Base-by-base conservation (phyloP, 1,140 invertebrate genomes). In the Pogonus chalceus region DNA sequence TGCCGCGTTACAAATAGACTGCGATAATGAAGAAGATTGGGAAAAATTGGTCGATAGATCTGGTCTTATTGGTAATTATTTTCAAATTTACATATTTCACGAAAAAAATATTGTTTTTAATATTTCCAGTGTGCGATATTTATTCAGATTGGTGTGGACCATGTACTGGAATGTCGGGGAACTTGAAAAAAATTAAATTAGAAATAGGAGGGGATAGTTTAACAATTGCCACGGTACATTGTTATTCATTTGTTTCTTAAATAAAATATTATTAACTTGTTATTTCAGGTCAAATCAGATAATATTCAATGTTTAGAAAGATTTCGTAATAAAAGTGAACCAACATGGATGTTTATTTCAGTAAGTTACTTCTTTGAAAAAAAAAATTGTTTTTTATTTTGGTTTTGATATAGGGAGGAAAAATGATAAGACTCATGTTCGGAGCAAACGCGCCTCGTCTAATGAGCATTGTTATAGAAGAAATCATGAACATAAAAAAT, bases 121-220 rank as follows among this genome's bases (percentile, higher is more conserved):
- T n/a, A 54, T 51, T 65, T 70, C 35, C 65, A 92, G 90, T 95
- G 56, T 77, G 91, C 20, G 91, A 96, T 68, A 79, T 94, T 22
- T 95, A 90, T 70, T 87, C 90, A 14, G 88, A 91, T 56, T 95
- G 92, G 91, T 89, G 88, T 65, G 92, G 92, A 4, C 90, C 91
- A 0, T 94, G 91, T 63, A 72, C 82, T 52, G 89, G 85, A 23
- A 90, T 95, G 87, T 76, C 90, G 22, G 86, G 85, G 56, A 89
- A 84, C 67, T 76, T 96, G 56, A 89, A 90, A 60, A 89, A 91
- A 71, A 76, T 95, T 37, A 94, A 94, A 69, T 82, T 93, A 66
- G 91, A 95, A 73, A 67, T 89, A 1, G 88, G 88, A 10, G 89
- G 89, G 50, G 87, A 92, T 63, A 78, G 84, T 56, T 70, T 94